These are phyloP conservation scores for Drosophila bifasciata DNA, from an alignment of 1,140 invertebrate species.

Conservation along the genomic window DNA sequence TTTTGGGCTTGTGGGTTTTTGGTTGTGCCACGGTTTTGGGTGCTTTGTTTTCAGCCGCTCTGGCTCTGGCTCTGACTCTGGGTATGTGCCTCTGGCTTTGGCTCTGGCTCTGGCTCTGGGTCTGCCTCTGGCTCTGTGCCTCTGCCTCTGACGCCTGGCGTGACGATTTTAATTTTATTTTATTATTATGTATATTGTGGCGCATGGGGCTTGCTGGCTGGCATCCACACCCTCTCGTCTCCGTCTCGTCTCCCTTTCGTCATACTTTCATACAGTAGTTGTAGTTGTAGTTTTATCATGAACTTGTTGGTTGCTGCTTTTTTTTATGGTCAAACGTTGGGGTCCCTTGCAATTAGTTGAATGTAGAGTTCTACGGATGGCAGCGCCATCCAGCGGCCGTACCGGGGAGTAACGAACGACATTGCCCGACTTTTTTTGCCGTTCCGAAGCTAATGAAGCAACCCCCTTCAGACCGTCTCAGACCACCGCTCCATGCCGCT, in stretches of 20 bases:
- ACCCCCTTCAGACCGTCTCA: constrained; percentile 22
- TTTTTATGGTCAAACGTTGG: constrained; percentile 29
- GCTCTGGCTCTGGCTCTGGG: constrained; percentile 14
- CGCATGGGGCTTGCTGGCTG: constrained; percentile 59
- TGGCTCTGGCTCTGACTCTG: constrained; percentile 11
- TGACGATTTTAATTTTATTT: constrained; percentile 79
- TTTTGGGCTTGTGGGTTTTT: constrained; percentile 35
- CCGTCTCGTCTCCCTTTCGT: not conserved
- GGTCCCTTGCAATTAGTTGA: constrained; percentile 67
- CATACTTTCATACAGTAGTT: constrained; percentile 14
- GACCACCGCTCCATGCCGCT: constrained; percentile 6
- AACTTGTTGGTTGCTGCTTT: constrained; percentile 29
- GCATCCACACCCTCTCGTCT: constrained; percentile 16
- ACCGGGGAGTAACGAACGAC: constrained; percentile 77
- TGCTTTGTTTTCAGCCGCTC: constrained; percentile 68
- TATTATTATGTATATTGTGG: constrained; percentile 77
- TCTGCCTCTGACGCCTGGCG: constrained; percentile 74
- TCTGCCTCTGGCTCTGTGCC: constrained; percentile 35
- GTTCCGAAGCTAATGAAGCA: constrained; percentile 66
- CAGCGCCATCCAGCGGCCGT: constrained; percentile 66
- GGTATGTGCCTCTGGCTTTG: constrained; percentile 30
- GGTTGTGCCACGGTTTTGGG: constrained; percentile 25
- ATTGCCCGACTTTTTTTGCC: constrained; percentile 76
- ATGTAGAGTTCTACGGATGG: constrained; percentile 43
- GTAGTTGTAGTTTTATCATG: constrained; percentile 44